Conservation (phyloP, 2,797 vertebrate genomes). For the Melanitta fusca region DNA sequence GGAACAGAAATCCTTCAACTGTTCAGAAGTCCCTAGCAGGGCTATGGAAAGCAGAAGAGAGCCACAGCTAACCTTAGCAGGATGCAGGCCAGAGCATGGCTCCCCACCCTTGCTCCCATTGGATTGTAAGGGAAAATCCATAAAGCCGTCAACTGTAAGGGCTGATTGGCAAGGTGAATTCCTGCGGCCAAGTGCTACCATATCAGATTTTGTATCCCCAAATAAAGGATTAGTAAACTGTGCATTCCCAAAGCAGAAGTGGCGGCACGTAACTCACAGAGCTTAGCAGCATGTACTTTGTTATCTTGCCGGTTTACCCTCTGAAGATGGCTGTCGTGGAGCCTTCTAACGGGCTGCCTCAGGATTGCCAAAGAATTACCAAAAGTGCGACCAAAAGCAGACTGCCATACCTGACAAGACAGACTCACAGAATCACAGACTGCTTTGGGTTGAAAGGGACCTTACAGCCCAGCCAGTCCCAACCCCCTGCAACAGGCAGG, state of each 20-base stretch:
- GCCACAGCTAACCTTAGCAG: neutral
- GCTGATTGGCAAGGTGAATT: neutral
- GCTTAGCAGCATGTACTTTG: too few species aligned
- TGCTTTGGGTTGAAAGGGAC: too few species aligned
- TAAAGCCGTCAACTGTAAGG: neutral
- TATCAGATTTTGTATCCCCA: neutral
- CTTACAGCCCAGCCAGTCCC: too few species aligned
- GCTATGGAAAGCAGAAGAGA: neutral
- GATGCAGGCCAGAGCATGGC: neutral
- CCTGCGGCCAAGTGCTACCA: neutral
- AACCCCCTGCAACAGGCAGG: too few species aligned
- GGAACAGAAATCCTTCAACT: conserved; percentile 3
- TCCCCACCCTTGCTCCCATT: neutral
- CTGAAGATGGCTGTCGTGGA: too few species aligned
- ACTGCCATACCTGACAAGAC: neutral
- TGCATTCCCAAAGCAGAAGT: too few species aligned
- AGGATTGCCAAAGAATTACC: too few species aligned
- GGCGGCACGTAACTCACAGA: too few species aligned
- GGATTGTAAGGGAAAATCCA: neutral
- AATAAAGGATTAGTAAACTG: neutral
- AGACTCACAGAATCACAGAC: too few species aligned
- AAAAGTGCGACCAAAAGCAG: neutral
- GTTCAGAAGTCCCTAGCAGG: neutral
- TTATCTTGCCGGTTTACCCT: too few species aligned
- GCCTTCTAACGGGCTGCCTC: too few species aligned